These are phyloP conservation scores for Heliangelus exortis DNA, from an alignment of 2,797 vertebrate genomes.

Conservation along the genomic window DNA sequence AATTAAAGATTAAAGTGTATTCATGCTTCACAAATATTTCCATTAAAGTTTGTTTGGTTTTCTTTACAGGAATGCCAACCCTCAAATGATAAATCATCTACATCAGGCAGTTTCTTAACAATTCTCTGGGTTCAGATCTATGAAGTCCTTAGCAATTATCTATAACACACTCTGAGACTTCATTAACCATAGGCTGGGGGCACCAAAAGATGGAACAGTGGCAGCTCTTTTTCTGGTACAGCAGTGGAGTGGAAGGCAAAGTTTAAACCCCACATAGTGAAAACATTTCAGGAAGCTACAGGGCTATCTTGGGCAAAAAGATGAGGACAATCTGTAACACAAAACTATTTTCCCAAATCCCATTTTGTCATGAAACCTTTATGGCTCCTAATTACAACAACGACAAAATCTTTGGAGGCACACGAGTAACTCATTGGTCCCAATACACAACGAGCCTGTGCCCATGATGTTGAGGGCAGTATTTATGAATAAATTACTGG, in stretches of 20 bases:
- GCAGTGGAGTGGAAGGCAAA: background rate
- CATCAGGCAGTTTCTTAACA: background rate
- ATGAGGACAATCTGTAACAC: background rate
- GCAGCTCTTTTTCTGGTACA: background rate
- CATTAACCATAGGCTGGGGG: background rate
- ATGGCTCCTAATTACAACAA: background rate
- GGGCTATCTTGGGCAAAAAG: background rate
- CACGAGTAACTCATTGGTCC: background rate
- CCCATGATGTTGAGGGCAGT: background rate
- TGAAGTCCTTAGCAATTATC: background rate
- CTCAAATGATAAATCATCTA: background rate
- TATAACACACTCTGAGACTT: background rate
- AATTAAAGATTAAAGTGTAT: conserved; percentile 1
- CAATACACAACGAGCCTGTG: background rate
- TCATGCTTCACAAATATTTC: background rate
- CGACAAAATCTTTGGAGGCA: background rate
- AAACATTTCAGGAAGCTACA: conserved; percentile 5
- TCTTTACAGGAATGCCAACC: conserved; percentile 9
- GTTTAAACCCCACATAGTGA: background rate
- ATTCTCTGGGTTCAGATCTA: background rate
- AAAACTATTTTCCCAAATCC: background rate
- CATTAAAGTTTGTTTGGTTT: background rate
- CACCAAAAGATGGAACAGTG: background rate
- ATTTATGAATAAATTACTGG: background rate
- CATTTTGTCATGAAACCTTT: background rate